Evolutionary conservation across 2,797 vertebrate genomes (phyloP), one percentile per base, ranked within the genome.

Genomic region (Oryzias dopingdopingensis): DNA sequence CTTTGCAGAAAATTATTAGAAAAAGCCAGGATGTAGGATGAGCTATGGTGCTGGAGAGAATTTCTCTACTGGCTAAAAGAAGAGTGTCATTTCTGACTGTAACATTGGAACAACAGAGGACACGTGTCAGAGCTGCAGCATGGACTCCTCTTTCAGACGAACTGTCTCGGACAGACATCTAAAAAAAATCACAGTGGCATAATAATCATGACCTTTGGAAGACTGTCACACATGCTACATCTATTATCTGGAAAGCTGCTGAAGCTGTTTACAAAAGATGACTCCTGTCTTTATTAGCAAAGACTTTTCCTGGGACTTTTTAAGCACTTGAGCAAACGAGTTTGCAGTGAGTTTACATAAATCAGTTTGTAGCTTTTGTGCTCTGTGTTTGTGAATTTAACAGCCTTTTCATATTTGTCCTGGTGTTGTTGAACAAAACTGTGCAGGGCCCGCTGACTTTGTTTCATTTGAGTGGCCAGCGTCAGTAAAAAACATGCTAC

Each of bases 11-110:
- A 57, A 53, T 16, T 29, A 23, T 46, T 23, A 47, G 24, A 62
- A 51, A 62, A 49, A 71, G 66, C 24, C 49, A 65, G 65, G 56
- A 67, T 79, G 62, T 57, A 76, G 72, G 52, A 64, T 37, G 49
- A 54, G 74, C 52, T 58, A 22, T 4, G 42, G 42, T 42, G 42
- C 14, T 42, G 42, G 42, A n/a, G n/a, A 18, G 17, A 29, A 44
- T 59, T 77, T 67, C 56, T 80, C 59, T 72, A 77, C 70, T 70
- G 77, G 79, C 67, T 78, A 70, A 77, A 67, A 59, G 59, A 80
- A 66, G 77, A 74, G 62, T 64, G 74, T 74, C 79, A 68, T 72
- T 85, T 74, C 69, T 73, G 68, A 88, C 79, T 52, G 75, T 61
- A 80, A 67, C 40, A 70, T 47, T 57, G 40, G 24, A 56, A 62